Evolutionary conservation across 35 echinoderm and acorn worm genomes (phyloP).

Genomic region (Chiridota heheva): DNA sequence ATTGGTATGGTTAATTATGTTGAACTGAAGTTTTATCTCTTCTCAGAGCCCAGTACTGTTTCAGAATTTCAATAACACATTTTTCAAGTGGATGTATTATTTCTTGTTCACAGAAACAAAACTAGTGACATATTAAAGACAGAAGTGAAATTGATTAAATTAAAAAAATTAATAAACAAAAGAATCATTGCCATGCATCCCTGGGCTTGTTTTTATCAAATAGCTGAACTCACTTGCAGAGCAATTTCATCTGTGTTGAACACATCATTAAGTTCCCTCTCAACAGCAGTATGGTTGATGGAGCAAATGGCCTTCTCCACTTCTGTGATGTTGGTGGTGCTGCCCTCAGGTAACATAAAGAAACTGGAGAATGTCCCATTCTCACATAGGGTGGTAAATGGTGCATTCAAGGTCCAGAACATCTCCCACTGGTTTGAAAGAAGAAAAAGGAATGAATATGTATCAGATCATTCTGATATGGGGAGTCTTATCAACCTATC

Average conservation of each 20-base stretch:
- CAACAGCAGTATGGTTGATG: conserved; percentile 1
- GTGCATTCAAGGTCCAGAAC: conserved; percentile 11
- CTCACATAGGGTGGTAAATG: neutral
- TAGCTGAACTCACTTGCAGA: neutral
- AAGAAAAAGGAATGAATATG: neutral
- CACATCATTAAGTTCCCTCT: conserved; percentile 1
- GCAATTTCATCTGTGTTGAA: conserved; percentile 13
- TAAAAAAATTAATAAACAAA: neutral
- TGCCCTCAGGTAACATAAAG: neutral
- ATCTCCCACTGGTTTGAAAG: neutral
- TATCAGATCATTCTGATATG: neutral
- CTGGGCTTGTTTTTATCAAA: no score
- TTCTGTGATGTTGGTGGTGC: neutral
- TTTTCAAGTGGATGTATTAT: no score
- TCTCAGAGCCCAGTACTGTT: no score
- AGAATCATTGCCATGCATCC: neutral
- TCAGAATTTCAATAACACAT: no score
- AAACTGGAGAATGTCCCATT: neutral
- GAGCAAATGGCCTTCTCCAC: conserved; percentile 27
- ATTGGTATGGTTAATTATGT: no score
- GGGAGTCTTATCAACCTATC: no score
- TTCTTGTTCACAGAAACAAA: no score
- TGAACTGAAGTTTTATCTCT: no score
- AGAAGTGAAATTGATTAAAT: no score
- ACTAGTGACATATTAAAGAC: no score